Conservation (phyloP, 2,888 invertebrate species). For the Xestoiulus laeticollis region DNA sequence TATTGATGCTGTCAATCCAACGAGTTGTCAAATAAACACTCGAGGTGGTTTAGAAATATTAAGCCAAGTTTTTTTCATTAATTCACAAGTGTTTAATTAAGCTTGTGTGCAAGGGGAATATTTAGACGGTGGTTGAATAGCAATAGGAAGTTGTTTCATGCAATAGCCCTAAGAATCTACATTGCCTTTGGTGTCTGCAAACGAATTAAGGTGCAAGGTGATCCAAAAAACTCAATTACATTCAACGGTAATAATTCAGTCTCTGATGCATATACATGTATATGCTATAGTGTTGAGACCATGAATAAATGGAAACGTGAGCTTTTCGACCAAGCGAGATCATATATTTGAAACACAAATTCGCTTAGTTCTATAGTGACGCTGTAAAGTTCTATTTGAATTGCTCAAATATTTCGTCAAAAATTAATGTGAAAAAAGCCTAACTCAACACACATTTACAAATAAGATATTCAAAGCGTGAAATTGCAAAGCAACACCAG, state of each 20-base stretch:
- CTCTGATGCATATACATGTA: not conserved
- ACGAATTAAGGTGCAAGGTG: conserved; percentile 28
- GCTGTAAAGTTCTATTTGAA: not conserved
- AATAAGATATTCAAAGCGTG: not conserved
- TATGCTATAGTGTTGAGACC: too few relatives aligned
- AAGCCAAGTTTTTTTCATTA: conserved; percentile 40
- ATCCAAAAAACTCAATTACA: conserved; percentile 43
- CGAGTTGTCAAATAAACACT: conserved; percentile 40
- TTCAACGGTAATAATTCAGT: not conserved
- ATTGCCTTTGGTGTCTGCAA: not conserved
- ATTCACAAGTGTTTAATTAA: conserved; percentile 39
- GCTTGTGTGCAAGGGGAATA: not conserved
- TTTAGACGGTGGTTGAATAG: not conserved
- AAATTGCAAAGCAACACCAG: not conserved
- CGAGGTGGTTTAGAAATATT: conserved; percentile 13
- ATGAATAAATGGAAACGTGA: not conserved
- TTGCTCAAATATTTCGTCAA: not conserved
- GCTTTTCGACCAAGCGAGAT: not conserved
- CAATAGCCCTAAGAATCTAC: not conserved
- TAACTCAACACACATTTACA: not conserved
- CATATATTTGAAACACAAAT: not conserved
- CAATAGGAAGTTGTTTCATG: not conserved
- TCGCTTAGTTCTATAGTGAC: not conserved
- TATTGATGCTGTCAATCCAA: conserved; percentile 16
- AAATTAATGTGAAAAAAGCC: conserved; percentile 2